Evolutionary conservation across 2,113 vertebrate species (phyloP), one percentile per base, ranked within the genome.

Genomic region (Pelmatolapia mariae): DNA sequence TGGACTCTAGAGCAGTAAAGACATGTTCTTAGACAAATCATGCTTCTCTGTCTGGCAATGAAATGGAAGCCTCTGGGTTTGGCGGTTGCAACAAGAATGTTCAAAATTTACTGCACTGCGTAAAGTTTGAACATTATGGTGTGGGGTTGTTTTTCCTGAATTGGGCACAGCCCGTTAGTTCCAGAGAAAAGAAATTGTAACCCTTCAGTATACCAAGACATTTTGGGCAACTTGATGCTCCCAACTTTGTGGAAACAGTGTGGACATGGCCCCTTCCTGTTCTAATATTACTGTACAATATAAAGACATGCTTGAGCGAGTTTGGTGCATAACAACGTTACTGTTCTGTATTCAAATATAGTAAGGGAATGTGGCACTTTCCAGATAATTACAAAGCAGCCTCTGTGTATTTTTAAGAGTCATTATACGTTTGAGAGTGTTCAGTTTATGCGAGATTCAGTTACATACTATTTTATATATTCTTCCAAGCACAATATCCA

Each of bases 281-380:
- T 57, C 15, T 33, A 19, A 61, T 61, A 61, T 33, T 61, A 61
- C 59, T 61, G 59, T 10, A 61, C 59, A 61, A 33, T 61, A 61
- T 61, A 33, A 59, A 2, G 57, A 61, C 57, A 33, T 33, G 16
- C 57, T 1, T 61, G 0, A 61, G 26, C 2, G 26, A 19, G 29
- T 61, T 61, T 33, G 59, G 59, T 61, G 29, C 29, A 0, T 10
- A 6, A 47, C 3, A 22, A 31, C 3, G 1, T 29, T 33, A 19
- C 0, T 7, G 59, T 61, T 61, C 59, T 0, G 6, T 61, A 1
- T 33, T 61, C 16, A 61, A 19, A 0, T 61, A 11, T 19, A 33
- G 9, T 33, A 11, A 2, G 16, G 29, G 5, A 11, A 0, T 3
- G 4, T 63, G 59, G 16, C 16, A 2, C 0, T 1, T 59, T 63